Conservation (phyloP, 2,888 invertebrate species). For the Diarsia brunnea region DNA sequence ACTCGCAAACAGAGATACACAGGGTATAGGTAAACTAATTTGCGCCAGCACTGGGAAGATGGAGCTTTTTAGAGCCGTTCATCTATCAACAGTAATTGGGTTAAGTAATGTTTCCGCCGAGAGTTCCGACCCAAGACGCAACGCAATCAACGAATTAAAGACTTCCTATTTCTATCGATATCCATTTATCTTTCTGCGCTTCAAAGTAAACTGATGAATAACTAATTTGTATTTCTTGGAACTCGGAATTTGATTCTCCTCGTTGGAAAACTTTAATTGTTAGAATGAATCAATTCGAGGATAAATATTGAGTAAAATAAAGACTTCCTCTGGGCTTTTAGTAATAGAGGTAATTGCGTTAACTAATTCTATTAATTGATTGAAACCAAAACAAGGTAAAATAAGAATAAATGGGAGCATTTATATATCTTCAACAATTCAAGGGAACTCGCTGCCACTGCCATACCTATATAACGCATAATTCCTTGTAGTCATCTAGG, state of each 20-base stretch:
- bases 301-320: background rate
- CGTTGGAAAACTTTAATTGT: background rate
- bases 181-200: constrained; percentile 41
- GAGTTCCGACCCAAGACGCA: constrained; percentile 67
- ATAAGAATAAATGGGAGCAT: background rate
- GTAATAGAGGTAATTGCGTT: background rate
- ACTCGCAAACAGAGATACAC: background rate
- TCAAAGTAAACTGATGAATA: constrained; percentile 18
- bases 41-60: constrained; percentile 42
- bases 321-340: too few relatives aligned
- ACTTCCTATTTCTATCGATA: constrained; percentile 55
- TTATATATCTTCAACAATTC: background rate
- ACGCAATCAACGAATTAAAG: constrained; percentile 71
- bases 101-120: constrained; percentile 81
- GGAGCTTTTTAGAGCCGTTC: constrained; percentile 64
- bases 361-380: background rate
- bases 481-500: background rate
- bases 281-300: background rate
- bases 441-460: constrained; percentile 34
- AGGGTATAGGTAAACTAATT: constrained; percentile 34
- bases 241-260: constrained; percentile 2
- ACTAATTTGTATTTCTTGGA: constrained; percentile 15
- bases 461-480: background rate
- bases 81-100: constrained; percentile 77
- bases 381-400: constrained; percentile 4